Percentiles rank a stretch among this genome's conserved stretches.
Evolutionary conservation across 2,888 invertebrate species (phyloP).

Genomic region (Digitonthophagus gazella): DNA sequence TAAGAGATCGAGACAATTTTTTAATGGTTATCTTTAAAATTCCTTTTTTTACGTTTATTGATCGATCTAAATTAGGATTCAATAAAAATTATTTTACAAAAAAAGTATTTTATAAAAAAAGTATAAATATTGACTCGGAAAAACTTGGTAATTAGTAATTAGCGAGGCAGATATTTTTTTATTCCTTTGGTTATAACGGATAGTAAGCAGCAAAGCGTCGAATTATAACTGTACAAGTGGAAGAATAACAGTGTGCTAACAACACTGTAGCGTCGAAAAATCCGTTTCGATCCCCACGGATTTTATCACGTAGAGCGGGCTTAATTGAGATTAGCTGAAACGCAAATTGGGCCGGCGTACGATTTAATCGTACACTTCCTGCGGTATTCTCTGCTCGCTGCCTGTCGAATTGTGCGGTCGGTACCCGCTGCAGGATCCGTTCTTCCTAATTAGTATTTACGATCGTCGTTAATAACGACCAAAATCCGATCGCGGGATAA

Average conservation of each 20-base stretch:
- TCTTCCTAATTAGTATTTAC: conserved; percentile 14
- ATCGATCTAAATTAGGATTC: no score
- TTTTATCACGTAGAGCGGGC: not conserved
- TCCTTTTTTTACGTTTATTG: not conserved
- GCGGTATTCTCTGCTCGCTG: conserved; percentile 9
- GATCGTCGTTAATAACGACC: conserved; percentile 1
- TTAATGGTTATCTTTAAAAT: no score
- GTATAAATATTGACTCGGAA: no score
- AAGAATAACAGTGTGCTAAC: no score
- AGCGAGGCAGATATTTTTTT: no score
- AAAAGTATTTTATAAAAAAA: no score
- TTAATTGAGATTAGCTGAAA: conserved; percentile 16
- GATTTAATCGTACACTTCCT: conserved; percentile 16
- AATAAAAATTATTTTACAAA: no score
- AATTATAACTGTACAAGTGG: not conserved
- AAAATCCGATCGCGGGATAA: not conserved
- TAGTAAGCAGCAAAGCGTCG: no score
- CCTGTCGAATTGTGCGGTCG: not conserved
- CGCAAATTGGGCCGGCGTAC: conserved; percentile 5
- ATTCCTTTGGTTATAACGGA: no score
- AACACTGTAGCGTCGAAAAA: not conserved
- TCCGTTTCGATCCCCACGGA: not conserved
- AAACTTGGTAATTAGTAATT: no score
- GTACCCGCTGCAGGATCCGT: not conserved
- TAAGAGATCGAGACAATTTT: not conserved